These are phyloP conservation scores for Teleogryllus occipitalis DNA, from an alignment of 1,140 invertebrate species.

Conservation along the genomic window DNA sequence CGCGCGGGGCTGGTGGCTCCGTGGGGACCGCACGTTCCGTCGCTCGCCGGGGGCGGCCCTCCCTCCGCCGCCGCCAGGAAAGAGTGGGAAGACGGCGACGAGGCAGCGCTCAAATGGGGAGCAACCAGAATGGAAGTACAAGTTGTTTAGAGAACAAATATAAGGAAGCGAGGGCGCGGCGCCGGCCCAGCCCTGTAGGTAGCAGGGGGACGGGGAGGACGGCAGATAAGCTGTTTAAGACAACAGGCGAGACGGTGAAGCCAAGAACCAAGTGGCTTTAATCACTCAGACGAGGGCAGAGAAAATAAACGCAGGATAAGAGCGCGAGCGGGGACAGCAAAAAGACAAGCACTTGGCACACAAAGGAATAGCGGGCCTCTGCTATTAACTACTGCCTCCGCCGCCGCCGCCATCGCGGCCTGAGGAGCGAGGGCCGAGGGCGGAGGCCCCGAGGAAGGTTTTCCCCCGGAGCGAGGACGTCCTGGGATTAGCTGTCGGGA, in stretches of 20 bases:
- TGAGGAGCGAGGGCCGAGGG: too few species aligned
- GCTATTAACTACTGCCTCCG: background rate
- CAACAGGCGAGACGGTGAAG: background rate
- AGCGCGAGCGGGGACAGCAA: background rate
- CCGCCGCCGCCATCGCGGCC: too few species aligned
- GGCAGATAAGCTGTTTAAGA: background rate
- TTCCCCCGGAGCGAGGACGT: too few species aligned
- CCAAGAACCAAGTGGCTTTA: background rate
- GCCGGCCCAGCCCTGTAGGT: too few species aligned
- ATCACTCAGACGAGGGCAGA: background rate
- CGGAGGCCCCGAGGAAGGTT: too few species aligned
- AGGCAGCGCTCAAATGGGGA: background rate
- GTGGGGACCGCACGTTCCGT: background rate
- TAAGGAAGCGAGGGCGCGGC: background rate
- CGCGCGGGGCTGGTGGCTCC: too few species aligned
- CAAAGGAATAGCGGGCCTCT: background rate
- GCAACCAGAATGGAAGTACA: background rate
- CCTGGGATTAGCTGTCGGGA: too few species aligned
- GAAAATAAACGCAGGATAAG: background rate
- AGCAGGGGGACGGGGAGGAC: background rate
- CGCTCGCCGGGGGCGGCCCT: too few species aligned
- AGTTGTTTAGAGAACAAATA: slow-evolving; percentile 5
- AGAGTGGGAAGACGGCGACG: background rate
- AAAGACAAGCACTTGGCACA: background rate
- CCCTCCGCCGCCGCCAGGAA: background rate